phyloP scores from a whole-genome alignment of 2,888 invertebrate genomes.

The Torymus tubicola region DNA sequence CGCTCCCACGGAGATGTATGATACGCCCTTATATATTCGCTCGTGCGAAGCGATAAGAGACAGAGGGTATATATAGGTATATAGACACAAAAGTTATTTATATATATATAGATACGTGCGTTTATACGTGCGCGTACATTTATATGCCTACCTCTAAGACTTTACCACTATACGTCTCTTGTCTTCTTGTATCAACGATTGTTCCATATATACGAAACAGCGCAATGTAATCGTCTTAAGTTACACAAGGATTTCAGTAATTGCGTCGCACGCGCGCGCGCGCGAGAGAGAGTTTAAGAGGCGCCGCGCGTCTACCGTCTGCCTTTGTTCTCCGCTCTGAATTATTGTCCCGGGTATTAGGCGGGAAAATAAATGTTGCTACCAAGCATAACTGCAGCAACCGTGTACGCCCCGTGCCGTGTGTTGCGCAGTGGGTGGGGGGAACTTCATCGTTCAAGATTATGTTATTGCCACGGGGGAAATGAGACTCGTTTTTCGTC shows the following conservation, averaged over 20 bases:
- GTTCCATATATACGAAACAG: neutral
- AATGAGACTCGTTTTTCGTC: neutral
- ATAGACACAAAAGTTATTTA: no score
- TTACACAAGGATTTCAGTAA: constrained; percentile 52
- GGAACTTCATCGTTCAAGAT: constrained; percentile 46
- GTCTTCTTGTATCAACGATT: constrained; percentile 2
- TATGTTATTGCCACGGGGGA: constrained; percentile 6
- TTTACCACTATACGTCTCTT: no score
- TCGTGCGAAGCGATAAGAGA: no score
- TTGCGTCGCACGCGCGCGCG: constrained; percentile 28
- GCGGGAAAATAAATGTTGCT: constrained; percentile 40
- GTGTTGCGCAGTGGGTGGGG: neutral
- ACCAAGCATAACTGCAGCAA: neutral
- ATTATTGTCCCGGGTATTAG: constrained; percentile 40
- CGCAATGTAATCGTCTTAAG: constrained; percentile 51
- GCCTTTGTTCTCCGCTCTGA: constrained; percentile 26
- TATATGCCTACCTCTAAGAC: no score
- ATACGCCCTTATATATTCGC: neutral
- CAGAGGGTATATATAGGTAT: no score
- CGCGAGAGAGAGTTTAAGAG: constrained; percentile 29
- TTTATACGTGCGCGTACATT: no score
- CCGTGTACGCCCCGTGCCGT: neutral
- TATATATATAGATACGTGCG: no score
- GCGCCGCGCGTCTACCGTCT: neutral
- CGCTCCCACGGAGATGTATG: neutral